These are phyloP conservation scores for Aplysina aerophoba DNA, from an alignment of 37 sponge, comb jelly and placozoan genomes.

Conservation along the genomic window DNA sequence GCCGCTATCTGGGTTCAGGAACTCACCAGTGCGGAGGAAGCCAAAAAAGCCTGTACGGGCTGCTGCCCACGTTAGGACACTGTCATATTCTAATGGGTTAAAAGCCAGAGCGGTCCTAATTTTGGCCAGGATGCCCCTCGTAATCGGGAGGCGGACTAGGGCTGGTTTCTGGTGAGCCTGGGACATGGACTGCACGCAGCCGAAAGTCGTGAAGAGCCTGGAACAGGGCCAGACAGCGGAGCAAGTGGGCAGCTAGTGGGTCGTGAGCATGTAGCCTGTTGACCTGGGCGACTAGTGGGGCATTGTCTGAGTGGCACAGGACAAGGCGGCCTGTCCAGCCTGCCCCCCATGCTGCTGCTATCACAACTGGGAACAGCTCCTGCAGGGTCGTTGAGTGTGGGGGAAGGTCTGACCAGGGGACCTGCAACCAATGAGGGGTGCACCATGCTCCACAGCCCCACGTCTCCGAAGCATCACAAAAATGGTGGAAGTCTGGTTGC, in stretches of 20 bases:
- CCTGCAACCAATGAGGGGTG: conserved; percentile 48
- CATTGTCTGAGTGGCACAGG: conserved; percentile 19
- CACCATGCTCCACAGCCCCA: conserved; percentile 63
- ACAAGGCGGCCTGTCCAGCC: conserved; percentile 18
- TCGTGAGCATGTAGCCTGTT: too few relatives aligned
- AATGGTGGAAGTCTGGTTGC: not conserved
- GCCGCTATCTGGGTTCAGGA: too few relatives aligned
- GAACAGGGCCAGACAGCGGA: too few relatives aligned
- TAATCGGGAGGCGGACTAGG: not conserved
- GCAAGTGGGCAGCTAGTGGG: too few relatives aligned
- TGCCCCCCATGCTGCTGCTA: conserved; percentile 46
- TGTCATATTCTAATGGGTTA: not conserved
- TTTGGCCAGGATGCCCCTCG: not conserved
- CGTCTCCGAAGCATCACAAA: conserved; percentile 48
- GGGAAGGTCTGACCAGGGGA: conserved; percentile 34
- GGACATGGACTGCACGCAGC: too few relatives aligned
- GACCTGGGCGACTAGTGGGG: too few relatives aligned
- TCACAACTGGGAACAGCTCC: conserved; percentile 43
- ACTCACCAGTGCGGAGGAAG: too few relatives aligned
- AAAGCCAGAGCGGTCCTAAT: not conserved
- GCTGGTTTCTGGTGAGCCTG: not conserved
- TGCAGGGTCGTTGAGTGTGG: conserved; percentile 38
- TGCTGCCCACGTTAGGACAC: not conserved
- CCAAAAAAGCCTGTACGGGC: too few relatives aligned
- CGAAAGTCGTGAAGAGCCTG: too few relatives aligned